These are phyloP conservation scores for Syndactyla subalaris DNA, from an alignment of 2,797 vertebrate genomes.

Conservation along the genomic window DNA sequence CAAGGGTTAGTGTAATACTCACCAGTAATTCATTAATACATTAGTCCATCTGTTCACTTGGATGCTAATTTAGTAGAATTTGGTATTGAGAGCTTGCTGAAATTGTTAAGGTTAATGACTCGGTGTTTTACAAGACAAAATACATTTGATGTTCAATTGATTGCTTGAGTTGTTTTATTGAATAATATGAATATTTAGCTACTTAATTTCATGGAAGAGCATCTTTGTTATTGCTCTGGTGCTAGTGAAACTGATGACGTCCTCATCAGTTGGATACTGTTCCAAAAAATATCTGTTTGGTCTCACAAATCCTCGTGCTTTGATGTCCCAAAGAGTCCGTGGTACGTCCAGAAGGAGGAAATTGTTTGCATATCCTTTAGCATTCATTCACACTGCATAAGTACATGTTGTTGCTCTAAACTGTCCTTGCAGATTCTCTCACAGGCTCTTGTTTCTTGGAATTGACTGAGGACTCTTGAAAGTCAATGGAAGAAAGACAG, in stretches of 20 bases:
- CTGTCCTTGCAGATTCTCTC: neutral
- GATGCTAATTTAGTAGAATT: slow-evolving; percentile 59
- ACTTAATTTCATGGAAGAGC: slow-evolving; percentile 37
- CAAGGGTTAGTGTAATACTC: neutral
- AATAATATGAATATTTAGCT: slow-evolving; percentile 54
- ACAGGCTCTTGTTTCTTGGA: neutral
- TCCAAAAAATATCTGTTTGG: neutral
- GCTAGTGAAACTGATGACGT: neutral
- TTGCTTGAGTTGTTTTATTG: slow-evolving; percentile 74
- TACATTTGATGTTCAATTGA: slow-evolving; percentile 68
- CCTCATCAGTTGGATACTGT: neutral
- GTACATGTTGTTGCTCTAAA: neutral
- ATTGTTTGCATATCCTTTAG: neutral
- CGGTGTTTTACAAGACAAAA: slow-evolving; percentile 72
- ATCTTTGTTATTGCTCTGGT: slow-evolving; percentile 43
- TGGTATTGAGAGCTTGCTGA: slow-evolving; percentile 56
- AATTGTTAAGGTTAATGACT: slow-evolving; percentile 77
- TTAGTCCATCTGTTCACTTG: slow-evolving; percentile 61
- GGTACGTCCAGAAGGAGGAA: neutral
- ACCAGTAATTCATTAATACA: slow-evolving; percentile 40
- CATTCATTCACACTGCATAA: neutral
- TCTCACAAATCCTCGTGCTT: neutral
- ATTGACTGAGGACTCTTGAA: neutral
- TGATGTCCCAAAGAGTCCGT: neutral
- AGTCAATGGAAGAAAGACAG: neutral